Percentiles rank a stretch among this genome's conserved stretches.
Conservation (phyloP, 2,888 invertebrate species). For the Rugalucina vietnamica region DNA sequence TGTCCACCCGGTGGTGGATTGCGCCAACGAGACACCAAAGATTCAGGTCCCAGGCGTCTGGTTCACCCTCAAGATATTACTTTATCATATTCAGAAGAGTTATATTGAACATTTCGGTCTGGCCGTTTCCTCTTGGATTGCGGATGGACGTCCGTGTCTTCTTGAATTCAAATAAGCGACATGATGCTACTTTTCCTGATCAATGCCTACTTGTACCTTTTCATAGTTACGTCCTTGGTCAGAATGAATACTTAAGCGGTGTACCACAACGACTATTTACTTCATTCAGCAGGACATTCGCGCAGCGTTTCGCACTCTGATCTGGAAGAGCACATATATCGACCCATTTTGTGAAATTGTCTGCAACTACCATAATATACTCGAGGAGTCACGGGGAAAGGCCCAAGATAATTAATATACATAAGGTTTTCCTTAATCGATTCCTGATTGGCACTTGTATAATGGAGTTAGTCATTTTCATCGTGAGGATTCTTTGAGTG, state of each 20-base stretch:
- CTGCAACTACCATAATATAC: not conserved
- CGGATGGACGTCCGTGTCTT: not conserved
- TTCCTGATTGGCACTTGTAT: too few relatives aligned
- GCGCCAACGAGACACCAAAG: not conserved
- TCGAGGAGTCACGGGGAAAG: not conserved
- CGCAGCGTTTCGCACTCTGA: slow-evolving; percentile 9
- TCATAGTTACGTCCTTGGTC: slow-evolving; percentile 57
- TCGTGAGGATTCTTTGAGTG: too few relatives aligned
- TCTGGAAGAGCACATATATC: not conserved
- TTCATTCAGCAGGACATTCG: slow-evolving; percentile 19
- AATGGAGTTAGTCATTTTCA: too few relatives aligned
- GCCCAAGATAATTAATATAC: not conserved
- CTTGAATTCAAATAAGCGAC: slow-evolving; percentile 6
- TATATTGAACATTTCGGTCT: not conserved
- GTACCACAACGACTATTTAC: slow-evolving; percentile 13
- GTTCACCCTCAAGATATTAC: not conserved
- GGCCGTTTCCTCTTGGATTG: not conserved
- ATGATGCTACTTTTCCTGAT: too few relatives aligned
- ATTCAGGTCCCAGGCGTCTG: not conserved
- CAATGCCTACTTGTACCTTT: slow-evolving; percentile 5
- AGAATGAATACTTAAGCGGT: slow-evolving; percentile 32
- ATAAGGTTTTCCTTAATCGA: too few relatives aligned
- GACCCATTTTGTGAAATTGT: slow-evolving; percentile 14
- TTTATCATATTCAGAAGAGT: not conserved
- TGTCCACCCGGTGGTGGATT: not conserved